Evolutionary conservation across 2,888 invertebrate genomes (phyloP).

Genomic region (Apocheima hispidaria): DNA sequence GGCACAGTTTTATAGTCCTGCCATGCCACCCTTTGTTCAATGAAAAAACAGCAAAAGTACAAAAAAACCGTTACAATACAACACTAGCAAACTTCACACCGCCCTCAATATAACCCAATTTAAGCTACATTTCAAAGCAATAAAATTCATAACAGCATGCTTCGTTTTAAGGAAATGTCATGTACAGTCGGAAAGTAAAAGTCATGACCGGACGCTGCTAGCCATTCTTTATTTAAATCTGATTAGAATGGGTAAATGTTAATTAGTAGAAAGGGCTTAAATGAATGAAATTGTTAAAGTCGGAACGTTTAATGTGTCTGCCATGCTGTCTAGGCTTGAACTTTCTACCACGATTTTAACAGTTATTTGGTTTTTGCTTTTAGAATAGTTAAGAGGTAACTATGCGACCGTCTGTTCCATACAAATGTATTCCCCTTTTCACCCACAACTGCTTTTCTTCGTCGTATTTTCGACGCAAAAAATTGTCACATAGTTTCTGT

Average conservation of each 20-base stretch:
- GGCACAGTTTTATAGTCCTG: background rate
- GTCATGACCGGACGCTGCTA: constrained; percentile 39
- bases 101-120: background rate
- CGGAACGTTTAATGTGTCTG: constrained; percentile 22
- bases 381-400: background rate
- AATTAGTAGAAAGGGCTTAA: constrained; percentile 43
- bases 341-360: constrained; percentile 14
- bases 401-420: too few species aligned
- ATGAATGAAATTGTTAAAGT: constrained; percentile 31
- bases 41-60: background rate
- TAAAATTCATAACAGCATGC: constrained; percentile 23
- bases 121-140: background rate
- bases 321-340: constrained; percentile 18
- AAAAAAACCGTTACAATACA: constrained; percentile 9
- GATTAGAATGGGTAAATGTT: constrained; percentile 40
- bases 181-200: constrained; percentile 39
- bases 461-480: too few species aligned
- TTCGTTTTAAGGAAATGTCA: constrained; percentile 35
- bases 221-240: constrained; percentile 37
- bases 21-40: background rate
- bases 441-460: too few species aligned
- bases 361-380: background rate
- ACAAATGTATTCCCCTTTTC: too few species aligned
- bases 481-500: too few species aligned
- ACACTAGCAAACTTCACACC: background rate